Base-by-base conservation (phyloP, 2,797 vertebrate genomes). In the Cuniculus paca region DNA sequence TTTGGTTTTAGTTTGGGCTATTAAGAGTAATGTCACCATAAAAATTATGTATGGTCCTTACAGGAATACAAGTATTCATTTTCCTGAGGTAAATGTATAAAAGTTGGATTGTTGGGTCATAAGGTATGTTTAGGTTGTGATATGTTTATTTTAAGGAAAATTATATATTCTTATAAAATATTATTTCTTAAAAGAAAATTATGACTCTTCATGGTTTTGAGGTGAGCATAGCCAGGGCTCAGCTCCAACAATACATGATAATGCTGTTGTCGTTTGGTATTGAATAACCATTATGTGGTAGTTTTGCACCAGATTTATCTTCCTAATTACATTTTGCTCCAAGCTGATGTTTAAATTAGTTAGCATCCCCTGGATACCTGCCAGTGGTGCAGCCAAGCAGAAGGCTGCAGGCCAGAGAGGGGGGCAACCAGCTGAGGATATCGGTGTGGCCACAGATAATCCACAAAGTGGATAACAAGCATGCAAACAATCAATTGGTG, bases 301-400 rank as follows among this genome's bases (percentile, higher is more conserved):
- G 83, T 88, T 93, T 80, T 68, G 34, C 20, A 79, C 70, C 7
- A 90, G 82, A 97, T 96, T 92, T 88, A 83, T 95, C 79, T 97
- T 94, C 39, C 80, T 86, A 91, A 94, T 94, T 95, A 84, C 58
- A 92, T 91, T 96, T 95, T 87, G 14, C 74, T 94, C 72, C 16
- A 77, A 96, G 90, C 56, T 81, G 75, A 88, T 92, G 68, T 91
- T 94, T 93, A 86, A 79, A 92, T 92, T 58, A 50, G 92, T 88
- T 83, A 48, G 28, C 31, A 63, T 86, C 91, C 94, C 65, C 85
- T 75, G 77, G 42, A 48, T 14, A 78, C 19, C 42, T 14, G 36
- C 88, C 26, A 68, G 78, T 6, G 10, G 6, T 65, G 13, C n/a
- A 31, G 26, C 74, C 48, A 72, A 79, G 74, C 42, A 42, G 79